Percentiles rank a stretch among this genome's conserved stretches.
Conservation (phyloP, 2,113 vertebrate genomes). For the Colius striatus region DNA sequence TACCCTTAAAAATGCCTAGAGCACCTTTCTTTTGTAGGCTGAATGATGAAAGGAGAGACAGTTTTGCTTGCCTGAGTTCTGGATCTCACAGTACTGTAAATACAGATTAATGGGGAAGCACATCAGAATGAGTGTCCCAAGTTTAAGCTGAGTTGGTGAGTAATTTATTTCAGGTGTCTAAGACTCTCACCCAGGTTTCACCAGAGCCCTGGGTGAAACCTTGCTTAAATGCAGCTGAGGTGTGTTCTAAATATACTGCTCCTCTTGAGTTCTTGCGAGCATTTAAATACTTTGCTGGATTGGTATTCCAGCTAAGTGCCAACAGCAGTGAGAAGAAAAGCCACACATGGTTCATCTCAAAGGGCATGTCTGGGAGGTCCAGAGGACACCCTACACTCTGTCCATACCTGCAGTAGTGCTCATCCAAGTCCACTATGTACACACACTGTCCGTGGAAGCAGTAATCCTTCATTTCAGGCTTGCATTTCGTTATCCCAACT, state of each 20-base stretch:
- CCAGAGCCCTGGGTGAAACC: neutral
- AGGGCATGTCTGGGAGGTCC: neutral
- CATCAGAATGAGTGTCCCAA: neutral
- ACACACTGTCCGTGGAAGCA: conserved; percentile 81
- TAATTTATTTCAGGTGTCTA: neutral
- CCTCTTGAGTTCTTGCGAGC: neutral
- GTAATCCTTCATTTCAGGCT: conserved; percentile 75
- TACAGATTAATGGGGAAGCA: neutral
- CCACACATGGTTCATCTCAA: fast-evolving
- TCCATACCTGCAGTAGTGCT: conserved; percentile 77
- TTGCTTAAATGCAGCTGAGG: neutral
- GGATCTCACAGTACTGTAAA: neutral
- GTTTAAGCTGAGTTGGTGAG: neutral
- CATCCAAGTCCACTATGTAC: conserved; percentile 73
- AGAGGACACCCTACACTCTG: fast-evolving
- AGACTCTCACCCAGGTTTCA: neutral
- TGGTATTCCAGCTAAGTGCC: neutral
- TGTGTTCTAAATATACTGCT: fast-evolving
- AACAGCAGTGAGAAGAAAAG: neutral
- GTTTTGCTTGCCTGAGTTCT: neutral
- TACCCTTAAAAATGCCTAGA: neutral
- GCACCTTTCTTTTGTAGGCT: neutral
- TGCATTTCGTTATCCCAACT: conserved; percentile 67
- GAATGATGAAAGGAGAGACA: neutral
- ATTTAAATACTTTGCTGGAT: neutral